These are phyloP conservation scores for Macrostomum lignano DNA, from an alignment of 1,140 invertebrate genomes.

Conservation along the genomic window DNA sequence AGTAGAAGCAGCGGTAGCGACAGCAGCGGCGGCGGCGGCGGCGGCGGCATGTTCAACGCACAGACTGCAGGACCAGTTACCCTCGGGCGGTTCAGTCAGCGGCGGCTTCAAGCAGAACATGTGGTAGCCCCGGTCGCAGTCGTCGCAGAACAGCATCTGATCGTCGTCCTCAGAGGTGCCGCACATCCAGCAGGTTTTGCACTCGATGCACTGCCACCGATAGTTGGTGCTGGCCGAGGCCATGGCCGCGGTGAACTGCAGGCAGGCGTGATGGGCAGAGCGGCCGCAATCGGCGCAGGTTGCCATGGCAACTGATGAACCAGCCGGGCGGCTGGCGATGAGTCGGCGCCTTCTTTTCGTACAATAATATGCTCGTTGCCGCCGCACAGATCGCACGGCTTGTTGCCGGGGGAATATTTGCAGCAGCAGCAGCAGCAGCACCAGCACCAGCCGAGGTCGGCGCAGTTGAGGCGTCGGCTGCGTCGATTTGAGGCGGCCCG, in stretches of 20 bases:
- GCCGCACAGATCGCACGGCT: too few species aligned
- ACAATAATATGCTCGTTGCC: too few species aligned
- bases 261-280: conserved; percentile 50
- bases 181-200: conserved; percentile 94
- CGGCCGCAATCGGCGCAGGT: conserved; percentile 91
- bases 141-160: conserved; percentile 91
- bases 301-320: too few species aligned
- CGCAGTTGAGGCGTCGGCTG: too few species aligned
- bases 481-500: too few species aligned
- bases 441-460: too few species aligned
- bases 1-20: too few species aligned
- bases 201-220: conserved; percentile 97
- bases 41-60: conserved; percentile 36
- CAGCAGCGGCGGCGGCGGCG: conserved; percentile 3
- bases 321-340: too few species aligned
- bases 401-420: too few species aligned
- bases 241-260: conserved; percentile 95
- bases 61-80: conserved; percentile 74
- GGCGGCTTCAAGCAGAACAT: conserved; percentile 93
- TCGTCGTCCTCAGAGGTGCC: conserved; percentile 94
- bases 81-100: conserved; percentile 67
- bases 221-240: conserved; percentile 73
- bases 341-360: too few species aligned
- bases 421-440: too few species aligned
- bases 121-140: conserved; percentile 95